Conservation (phyloP, 2,797 vertebrate genomes). For the Leucoraja ocellata region DNA sequence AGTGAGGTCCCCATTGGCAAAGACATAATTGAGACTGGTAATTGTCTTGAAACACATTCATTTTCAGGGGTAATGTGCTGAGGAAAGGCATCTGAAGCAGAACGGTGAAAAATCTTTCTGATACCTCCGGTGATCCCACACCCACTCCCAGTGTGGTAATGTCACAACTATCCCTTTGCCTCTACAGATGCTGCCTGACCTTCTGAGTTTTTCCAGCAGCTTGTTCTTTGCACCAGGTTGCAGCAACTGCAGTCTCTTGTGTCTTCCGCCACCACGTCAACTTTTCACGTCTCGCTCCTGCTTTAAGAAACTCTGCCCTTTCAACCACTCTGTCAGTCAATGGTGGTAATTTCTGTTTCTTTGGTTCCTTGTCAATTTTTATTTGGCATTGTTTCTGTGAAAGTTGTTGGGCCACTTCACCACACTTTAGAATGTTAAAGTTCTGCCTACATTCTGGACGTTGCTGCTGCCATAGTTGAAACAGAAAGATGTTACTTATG, state of each 20-base stretch:
- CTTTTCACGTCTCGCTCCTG: background rate
- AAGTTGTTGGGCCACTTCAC: background rate
- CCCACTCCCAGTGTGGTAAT: background rate
- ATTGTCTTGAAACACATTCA: background rate
- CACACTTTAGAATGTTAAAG: background rate
- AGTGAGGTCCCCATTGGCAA: background rate
- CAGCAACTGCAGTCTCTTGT: no score
- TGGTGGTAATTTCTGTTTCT: background rate
- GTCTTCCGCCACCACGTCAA: no score
- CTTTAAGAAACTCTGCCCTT: background rate
- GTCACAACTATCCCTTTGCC: no score
- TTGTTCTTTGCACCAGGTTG: no score
- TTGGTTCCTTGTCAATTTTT: background rate
- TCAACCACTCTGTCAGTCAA: background rate
- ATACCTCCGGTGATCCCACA: background rate
- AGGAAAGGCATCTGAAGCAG: background rate
- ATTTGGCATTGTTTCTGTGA: background rate
- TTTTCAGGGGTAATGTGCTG: background rate
- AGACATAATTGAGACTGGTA: background rate
- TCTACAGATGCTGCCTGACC: no score
- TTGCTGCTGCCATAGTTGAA: background rate
- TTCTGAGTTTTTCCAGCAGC: no score
- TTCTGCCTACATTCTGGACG: background rate
- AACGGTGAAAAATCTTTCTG: background rate
- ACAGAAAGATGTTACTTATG: no score